Conservation (phyloP, 1,140 invertebrate species). For the Coptotermes formosanus region DNA sequence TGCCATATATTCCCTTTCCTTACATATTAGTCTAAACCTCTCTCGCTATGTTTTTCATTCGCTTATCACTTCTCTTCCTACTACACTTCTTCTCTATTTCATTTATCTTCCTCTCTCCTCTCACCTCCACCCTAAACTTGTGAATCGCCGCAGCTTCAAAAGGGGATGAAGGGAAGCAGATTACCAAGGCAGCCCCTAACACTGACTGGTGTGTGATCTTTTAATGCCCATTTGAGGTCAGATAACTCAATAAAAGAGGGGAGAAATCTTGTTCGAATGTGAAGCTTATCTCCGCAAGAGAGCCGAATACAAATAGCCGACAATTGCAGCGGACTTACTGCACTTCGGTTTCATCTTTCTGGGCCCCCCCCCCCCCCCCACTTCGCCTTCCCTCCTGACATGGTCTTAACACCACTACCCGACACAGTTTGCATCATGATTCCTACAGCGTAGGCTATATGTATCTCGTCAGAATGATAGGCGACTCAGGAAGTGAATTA, state of each 20-base stretch:
- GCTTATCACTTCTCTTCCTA: neutral
- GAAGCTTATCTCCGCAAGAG: neutral
- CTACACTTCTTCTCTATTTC: neutral
- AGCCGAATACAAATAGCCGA: slow-evolving; percentile 22
- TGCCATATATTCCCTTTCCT: too few species aligned
- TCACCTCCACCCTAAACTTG: neutral
- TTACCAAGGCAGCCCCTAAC: neutral
- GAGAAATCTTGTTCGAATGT: neutral
- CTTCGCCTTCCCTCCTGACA: neutral
- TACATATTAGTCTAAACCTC: too few species aligned
- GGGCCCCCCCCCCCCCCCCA: neutral
- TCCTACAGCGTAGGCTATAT: too few species aligned
- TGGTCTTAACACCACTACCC: too few species aligned
- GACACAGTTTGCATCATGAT: too few species aligned
- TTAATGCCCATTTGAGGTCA: slow-evolving; percentile 29
- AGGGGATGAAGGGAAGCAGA: neutral
- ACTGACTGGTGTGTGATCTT: slow-evolving; percentile 22
- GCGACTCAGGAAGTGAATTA: neutral
- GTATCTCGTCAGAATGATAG: too few species aligned
- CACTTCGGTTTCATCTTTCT: too few species aligned
- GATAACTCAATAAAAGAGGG: slow-evolving; percentile 29
- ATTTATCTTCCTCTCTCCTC: neutral
- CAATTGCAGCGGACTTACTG: slow-evolving; percentile 11
- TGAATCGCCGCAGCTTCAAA: neutral
- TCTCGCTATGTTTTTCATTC: too few species aligned